These are phyloP conservation scores for Chitala chitala DNA, from an alignment of 2,113 vertebrate species.

Conservation along the genomic window DNA sequence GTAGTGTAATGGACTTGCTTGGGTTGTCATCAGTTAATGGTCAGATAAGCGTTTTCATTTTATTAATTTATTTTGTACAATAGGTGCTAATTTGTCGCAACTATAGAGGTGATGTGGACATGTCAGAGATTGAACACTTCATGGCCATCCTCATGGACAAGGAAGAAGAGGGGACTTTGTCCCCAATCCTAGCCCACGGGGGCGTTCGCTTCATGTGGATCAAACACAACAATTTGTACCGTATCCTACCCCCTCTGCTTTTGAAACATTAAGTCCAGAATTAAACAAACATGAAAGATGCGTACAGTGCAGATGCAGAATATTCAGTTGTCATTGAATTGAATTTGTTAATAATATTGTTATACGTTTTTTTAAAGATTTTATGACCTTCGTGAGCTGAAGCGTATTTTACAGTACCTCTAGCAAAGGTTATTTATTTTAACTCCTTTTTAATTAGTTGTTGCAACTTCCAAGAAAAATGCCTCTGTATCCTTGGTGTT, in stretches of 20 bases:
- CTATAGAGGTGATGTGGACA: slow-evolving; percentile 95
- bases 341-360: neutral
- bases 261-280: no score
- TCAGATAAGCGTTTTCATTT: neutral
- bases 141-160: slow-evolving; percentile 98
- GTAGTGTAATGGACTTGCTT: neutral
- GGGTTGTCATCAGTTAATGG: neutral
- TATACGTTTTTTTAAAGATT: no score
- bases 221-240: slow-evolving; percentile 95
- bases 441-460: slow-evolving; percentile 63
- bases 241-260: no score
- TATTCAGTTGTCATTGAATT: neutral
- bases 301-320: neutral
- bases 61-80: neutral
- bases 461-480: slow-evolving; percentile 97
- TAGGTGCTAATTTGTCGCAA: slow-evolving; percentile 95
- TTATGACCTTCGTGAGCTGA: neutral
- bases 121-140: slow-evolving; percentile 98
- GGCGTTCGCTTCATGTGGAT: slow-evolving; percentile 99
- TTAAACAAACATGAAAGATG: no score
- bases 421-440: neutral
- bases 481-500: slow-evolving; percentile 93
- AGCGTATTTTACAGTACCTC: neutral
- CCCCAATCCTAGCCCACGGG: slow-evolving; percentile 89
- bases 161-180: slow-evolving; percentile 90